These are phyloP conservation scores for Podabrus alpinus DNA, from an alignment of 2,888 invertebrate species.

Conservation along the genomic window DNA sequence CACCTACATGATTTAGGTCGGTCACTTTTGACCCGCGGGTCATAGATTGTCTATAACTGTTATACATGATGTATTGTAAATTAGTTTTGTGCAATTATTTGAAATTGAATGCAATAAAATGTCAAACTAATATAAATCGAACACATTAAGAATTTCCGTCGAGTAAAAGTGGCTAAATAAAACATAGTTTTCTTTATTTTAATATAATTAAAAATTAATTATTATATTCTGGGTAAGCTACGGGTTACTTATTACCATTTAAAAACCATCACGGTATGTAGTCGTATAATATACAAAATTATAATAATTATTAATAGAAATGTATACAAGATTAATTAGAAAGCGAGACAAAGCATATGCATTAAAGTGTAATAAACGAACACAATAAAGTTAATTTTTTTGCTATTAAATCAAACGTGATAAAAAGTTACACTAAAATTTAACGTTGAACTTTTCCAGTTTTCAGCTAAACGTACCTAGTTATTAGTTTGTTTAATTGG, in stretches of 20 bases:
- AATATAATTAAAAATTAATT: not conserved
- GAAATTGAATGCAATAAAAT: not conserved
- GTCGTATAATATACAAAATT: not conserved
- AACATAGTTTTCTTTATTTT: not conserved
- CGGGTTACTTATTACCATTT: not conserved
- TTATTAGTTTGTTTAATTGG: constrained; percentile 24
- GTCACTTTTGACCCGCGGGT: not conserved
- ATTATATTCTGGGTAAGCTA: not conserved
- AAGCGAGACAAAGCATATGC: not conserved
- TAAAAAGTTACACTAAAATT: not conserved
- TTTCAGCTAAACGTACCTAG: not conserved
- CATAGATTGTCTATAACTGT: not conserved
- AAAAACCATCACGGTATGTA: not conserved
- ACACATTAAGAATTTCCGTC: not conserved
- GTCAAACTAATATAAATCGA: no score
- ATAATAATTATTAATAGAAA: not conserved
- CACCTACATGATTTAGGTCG: not conserved
- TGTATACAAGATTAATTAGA: not conserved
- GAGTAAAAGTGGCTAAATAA: not conserved
- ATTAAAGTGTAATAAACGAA: not conserved
- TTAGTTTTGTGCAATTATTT: not conserved
- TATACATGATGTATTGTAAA: not conserved
- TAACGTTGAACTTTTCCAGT: not conserved
- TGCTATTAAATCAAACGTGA: not conserved
- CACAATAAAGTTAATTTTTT: not conserved